Conservation (phyloP, 2,113 vertebrate species). For the Pachyramphus minor region DNA sequence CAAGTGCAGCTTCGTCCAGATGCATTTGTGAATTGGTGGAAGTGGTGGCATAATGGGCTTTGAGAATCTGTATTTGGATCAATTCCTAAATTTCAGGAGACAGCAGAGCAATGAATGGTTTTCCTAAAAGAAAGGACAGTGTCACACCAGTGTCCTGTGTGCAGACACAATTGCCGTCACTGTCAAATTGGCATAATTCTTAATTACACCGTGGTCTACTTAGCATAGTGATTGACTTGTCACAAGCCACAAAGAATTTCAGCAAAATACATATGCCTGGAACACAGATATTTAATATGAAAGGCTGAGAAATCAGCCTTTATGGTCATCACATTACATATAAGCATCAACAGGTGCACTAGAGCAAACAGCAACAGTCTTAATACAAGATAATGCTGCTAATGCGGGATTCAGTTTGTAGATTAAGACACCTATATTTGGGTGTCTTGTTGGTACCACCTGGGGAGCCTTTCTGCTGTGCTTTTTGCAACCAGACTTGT, state of each 20-base stretch:
- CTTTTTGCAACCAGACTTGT: too few relatives aligned
- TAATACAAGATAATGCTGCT: not conserved
- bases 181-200: not conserved
- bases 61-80: not conserved
- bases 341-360: not conserved
- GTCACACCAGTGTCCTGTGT: not conserved
- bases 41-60: accelerated
- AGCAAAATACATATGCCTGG: not conserved
- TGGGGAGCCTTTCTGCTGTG: too few relatives aligned
- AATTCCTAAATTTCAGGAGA: not conserved
- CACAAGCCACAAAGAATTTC: not conserved
- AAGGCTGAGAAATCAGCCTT: not conserved
- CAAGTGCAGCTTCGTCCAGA: not conserved
- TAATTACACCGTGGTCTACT: accelerated
- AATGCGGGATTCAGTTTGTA: not conserved
- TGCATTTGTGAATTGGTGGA: accelerated
- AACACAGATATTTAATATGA: not conserved
- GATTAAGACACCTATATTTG: not conserved
- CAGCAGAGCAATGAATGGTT: not conserved
- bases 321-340: not conserved
- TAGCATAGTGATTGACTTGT: not conserved
- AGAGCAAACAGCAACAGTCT: not conserved
- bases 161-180: not conserved
- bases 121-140: not conserved
- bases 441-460: too few relatives aligned